Evolutionary conservation across 1,140 invertebrate genomes (phyloP).

Genomic region (Brachionus rotundiformis): DNA sequence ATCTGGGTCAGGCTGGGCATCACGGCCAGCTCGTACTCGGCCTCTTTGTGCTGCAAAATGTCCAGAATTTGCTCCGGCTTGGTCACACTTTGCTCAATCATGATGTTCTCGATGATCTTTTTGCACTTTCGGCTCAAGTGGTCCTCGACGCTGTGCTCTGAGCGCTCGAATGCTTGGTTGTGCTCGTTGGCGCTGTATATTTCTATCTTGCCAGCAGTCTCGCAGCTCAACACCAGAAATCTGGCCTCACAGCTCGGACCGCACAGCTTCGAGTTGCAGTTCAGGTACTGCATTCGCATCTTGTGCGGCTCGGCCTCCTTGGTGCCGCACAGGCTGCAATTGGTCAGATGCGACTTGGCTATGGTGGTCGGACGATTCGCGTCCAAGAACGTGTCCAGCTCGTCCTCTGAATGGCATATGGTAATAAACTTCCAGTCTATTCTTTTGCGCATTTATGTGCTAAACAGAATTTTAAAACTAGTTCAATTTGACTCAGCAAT

Average conservation of each 20-base stretch:
- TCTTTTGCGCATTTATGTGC: conserved; percentile 19
- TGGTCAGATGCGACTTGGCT: not conserved
- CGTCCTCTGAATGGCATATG: not conserved
- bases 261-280: conserved; percentile 18
- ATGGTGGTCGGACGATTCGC: conserved; percentile 16
- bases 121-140: conserved; percentile 18
- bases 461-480: not conserved
- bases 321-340: not conserved
- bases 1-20: not conserved
- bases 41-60: not conserved
- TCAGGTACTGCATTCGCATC: not conserved
- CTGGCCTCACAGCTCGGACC: not conserved
- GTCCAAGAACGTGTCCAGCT: not conserved
- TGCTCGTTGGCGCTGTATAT: not conserved
- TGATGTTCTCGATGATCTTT: conserved; percentile 15
- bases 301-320: not conserved
- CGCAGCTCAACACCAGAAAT: not conserved
- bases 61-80: not conserved
- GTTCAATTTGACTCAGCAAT: not conserved
- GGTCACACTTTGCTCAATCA: not conserved
- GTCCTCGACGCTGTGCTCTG: not conserved
- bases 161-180: not conserved
- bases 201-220: conserved; percentile 2
- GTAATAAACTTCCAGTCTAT: conserved; percentile 14
- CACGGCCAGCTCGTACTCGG: not conserved